Base-by-base conservation (phyloP, 2,113 vertebrate species). In the Megalops atlanticus region DNA sequence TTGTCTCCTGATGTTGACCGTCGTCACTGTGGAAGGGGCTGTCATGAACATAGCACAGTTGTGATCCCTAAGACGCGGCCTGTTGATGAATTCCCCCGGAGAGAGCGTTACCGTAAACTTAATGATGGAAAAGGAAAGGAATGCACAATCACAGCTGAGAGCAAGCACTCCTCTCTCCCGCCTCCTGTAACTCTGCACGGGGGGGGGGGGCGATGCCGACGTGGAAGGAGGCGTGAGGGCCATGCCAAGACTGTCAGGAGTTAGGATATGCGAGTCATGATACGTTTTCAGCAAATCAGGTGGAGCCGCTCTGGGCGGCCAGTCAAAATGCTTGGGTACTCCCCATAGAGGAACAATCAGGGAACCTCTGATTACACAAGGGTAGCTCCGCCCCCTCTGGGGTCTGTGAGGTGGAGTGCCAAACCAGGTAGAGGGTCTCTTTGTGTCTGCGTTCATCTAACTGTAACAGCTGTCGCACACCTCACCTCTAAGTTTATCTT, bases 361-460 rank as follows among this genome's bases (percentile, higher is more conserved):
- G n/a, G 58, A 64, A 24, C 31, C 58, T 27, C 24, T 4, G n/a
- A 11, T n/a, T 11, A 31, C 58, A n/a, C 58, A 64, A 64, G 2
- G 58, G 24, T 31, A 64, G 58, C 58, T 64, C 58, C 21, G 7
- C 58, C n/a, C 58, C n/a, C 12, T 64, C 49, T 31, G 58, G 5
- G n/a, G n/a, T 64, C 31, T 24, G 18, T 31, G 58, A 10, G 43
- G 14, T 6, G 43, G 43, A 45, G 14, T 45, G 14, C 43, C 52
- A 18, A 8, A 58, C 15, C 24, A 8, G 52, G 58, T 1, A 24
- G 58, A 64, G 58, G n/a, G 11, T 27, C 24, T 64, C 58, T 31
- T 24, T 74, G 76, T 8, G 16, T 79, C 76, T 43, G 76, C 85
- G 87, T 85, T 88, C 87, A 86, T 83, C 81, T 74, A 83, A 83